A percentile compares a stretch with the other conserved stretches of the same genome.
Conservation (phyloP, 2,797 vertebrate genomes). For the Pantherophis alleghaniensis region DNA sequence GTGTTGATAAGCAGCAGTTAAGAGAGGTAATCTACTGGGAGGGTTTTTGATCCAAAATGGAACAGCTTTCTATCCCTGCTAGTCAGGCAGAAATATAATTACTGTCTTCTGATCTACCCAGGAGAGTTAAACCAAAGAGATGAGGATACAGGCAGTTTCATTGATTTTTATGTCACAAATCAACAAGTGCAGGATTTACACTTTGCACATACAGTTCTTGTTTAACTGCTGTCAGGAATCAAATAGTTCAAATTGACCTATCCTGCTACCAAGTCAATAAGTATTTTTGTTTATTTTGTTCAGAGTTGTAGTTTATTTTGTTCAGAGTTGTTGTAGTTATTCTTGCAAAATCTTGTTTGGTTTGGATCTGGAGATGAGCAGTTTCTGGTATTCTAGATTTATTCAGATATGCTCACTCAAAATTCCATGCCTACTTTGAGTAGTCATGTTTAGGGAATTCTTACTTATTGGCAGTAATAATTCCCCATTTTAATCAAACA, state of each 20-base stretch:
- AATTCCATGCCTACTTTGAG: not conserved
- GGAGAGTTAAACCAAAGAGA: conserved; percentile 69
- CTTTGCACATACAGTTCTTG: conserved; percentile 67
- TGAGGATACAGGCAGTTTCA: conserved; percentile 71
- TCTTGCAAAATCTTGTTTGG: conserved; percentile 57
- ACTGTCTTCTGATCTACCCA: conserved; percentile 71
- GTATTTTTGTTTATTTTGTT: conserved; percentile 68
- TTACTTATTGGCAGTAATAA: not conserved
- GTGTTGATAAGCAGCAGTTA: conserved; percentile 66
- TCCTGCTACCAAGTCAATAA: conserved; percentile 67
- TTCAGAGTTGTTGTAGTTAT: conserved; percentile 52
- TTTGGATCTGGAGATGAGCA: not conserved
- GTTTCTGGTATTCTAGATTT: not conserved
- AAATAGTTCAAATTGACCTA: conserved; percentile 71
- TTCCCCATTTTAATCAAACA: not conserved
- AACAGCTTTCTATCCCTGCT: conserved; percentile 71
- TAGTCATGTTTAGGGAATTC: not conserved
- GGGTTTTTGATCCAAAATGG: conserved; percentile 73
- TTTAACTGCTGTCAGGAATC: conserved; percentile 70
- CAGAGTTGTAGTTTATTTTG: conserved; percentile 60
- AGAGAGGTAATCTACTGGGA: conserved; percentile 69
- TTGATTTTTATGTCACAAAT: conserved; percentile 76
- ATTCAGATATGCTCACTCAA: not conserved
- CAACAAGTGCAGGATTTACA: conserved; percentile 73
- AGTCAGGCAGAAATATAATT: conserved; percentile 78